phyloP scores from a whole-genome alignment of 2,888 invertebrate species.

The Sinelater perroti region DNA sequence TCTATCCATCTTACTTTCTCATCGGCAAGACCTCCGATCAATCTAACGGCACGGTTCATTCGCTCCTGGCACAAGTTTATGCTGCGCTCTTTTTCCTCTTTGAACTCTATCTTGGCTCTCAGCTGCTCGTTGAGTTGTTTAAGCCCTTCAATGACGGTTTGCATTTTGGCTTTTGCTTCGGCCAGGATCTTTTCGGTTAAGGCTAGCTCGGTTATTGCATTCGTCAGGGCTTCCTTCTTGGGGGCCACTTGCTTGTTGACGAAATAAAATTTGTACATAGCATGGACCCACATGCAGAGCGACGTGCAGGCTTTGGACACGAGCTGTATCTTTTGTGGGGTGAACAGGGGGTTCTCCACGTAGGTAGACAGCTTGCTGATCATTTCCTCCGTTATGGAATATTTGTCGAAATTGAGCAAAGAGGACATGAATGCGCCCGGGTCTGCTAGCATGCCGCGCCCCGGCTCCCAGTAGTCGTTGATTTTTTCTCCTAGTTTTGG shows the following conservation, averaged over 20 bases:
- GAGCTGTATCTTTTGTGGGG: constrained; percentile 79
- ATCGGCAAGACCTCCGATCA: constrained; percentile 63
- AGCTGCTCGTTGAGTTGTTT: constrained; percentile 77
- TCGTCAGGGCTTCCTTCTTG: constrained; percentile 83
- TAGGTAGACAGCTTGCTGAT: constrained; percentile 83
- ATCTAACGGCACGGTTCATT: constrained; percentile 79
- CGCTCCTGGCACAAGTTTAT: constrained; percentile 80
- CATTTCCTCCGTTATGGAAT: constrained; percentile 81
- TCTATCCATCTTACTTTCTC: constrained; percentile 73
- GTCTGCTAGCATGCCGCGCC: constrained; percentile 82
- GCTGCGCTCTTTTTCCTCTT: constrained; percentile 75
- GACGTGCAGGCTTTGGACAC: constrained; percentile 83
- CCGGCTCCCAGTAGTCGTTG: constrained; percentile 91
- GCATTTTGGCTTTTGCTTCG: constrained; percentile 80
- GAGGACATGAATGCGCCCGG: constrained; percentile 83
- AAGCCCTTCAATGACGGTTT: constrained; percentile 79
- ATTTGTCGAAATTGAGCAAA: constrained; percentile 88
- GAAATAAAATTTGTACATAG: constrained; percentile 92
- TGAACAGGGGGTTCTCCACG: constrained; percentile 79
- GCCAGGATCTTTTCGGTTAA: constrained; percentile 73
- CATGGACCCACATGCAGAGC: constrained; percentile 89
- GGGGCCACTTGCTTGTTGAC: constrained; percentile 86
- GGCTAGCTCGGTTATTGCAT: constrained; percentile 74
- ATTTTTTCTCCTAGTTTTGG: constrained; percentile 80
- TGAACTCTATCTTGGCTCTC: constrained; percentile 75